Evolutionary conservation across 2,797 vertebrate genomes (phyloP).

Genomic region (Ctenochaetus hawaiiensis): DNA sequence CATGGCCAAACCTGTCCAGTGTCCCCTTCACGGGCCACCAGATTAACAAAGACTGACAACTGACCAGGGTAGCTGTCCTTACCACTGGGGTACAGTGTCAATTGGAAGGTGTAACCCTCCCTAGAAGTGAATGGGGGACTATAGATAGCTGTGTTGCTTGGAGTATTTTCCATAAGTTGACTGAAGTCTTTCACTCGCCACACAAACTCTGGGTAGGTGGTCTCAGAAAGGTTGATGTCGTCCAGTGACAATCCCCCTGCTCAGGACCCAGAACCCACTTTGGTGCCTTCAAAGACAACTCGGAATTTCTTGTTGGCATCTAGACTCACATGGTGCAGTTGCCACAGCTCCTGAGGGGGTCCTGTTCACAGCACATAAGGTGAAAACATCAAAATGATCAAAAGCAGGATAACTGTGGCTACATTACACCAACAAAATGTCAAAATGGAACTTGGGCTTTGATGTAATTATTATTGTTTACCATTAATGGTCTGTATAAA

Average conservation of each 20-base stretch:
- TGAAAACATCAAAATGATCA: neutral
- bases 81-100: conserved; percentile 83
- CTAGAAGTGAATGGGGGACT: conserved; percentile 90
- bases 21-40: conserved; percentile 88
- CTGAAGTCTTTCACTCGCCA: conserved; percentile 92
- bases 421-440: neutral
- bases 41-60: conserved; percentile 85
- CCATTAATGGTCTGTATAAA: conserved; percentile 84
- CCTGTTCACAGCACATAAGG: conserved; percentile 58
- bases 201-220: conserved; percentile 89
- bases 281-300: conserved; percentile 88
- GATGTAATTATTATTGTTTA: conserved; percentile 60
- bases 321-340: conserved; percentile 89
- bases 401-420: neutral
- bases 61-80: conserved; percentile 61
- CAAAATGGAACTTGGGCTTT: neutral
- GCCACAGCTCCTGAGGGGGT: conserved; percentile 85
- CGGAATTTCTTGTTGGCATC: conserved; percentile 87
- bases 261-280: conserved; percentile 62
- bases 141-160: conserved; percentile 65
- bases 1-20: conserved; percentile 81
- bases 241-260: conserved; percentile 91
- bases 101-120: conserved; percentile 93
- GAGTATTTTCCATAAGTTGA: conserved; percentile 77
- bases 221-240: conserved; percentile 94